Base-by-base conservation (phyloP, 2,113 vertebrate species). In the Connochaetes taurinus region DNA sequence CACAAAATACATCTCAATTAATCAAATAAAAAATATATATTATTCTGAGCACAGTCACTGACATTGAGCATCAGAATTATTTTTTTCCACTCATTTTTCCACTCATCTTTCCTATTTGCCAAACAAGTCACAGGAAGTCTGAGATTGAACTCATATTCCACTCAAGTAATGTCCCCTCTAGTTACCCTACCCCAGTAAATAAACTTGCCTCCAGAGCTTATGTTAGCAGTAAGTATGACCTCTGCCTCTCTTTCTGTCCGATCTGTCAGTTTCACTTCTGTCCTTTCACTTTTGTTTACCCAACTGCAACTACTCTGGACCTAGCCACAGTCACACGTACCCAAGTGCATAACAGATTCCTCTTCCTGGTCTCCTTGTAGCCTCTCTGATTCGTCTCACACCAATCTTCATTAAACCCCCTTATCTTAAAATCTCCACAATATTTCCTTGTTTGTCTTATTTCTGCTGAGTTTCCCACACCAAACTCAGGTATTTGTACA, bases 291-390 rank as follows among this genome's bases (percentile, higher is more conserved):
- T 21, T 2, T 23, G 10, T 71, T 95, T 13, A 16, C 19, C 5
- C 4, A 29, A 5, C 4, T 25, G 0, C 2, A 25, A 29, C 6
- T 83, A 15, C 23, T 52, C 15, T 9, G 52, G 5, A 71, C 13
- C 0, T 13, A 19, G 23, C 15, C 10, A 83, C 7, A 4, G 29
- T 43, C 21, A 13, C 14, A 1, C 6, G 4, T 55, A 52, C 15
- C 7, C 11, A 43, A 47, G 19, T 36, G 6, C 13, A 4, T 11
- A 67, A 29, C 10, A 86, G 4, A 47, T 47, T 2, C 1, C 76
- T 64, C 82, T 58, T 0, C 0, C 7, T 43, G 10, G 0, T 43
- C 5, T 71, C 16, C 5, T 36, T 21, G 3, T 10, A 64, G 13
- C 2, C 16, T 40, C 25, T 87, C 19, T n/a, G 27, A 25, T 76